Evolutionary conservation across 2,113 vertebrate species (phyloP).

Genomic region (Polypterus bichir): DNA sequence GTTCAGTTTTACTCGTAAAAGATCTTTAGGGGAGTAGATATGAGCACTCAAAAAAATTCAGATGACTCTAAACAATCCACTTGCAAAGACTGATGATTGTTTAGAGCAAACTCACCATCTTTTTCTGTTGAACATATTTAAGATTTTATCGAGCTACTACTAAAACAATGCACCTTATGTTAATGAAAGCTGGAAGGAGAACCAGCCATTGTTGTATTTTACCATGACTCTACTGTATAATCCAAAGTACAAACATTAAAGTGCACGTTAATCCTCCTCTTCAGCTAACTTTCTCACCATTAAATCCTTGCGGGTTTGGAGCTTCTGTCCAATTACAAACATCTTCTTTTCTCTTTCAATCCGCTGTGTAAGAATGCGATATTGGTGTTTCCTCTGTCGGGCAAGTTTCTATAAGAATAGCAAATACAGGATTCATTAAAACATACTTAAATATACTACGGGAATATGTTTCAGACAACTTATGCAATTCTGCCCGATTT

Average conservation of each 20-base stretch:
- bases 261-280: too few relatives aligned
- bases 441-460: too few relatives aligned
- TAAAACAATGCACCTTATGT: neutral
- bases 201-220: neutral
- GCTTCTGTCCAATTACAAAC: conserved; percentile 84
- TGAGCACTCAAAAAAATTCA: too few relatives aligned
- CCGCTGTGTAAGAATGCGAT: conserved; percentile 65
- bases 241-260: neutral
- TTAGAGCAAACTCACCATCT: too few relatives aligned
- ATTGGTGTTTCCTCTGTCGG: conserved; percentile 29
- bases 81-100: too few relatives aligned
- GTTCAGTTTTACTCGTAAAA: too few relatives aligned
- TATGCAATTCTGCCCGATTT: too few relatives aligned
- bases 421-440: neutral
- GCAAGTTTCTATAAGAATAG: conserved; percentile 53
- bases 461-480: too few relatives aligned
- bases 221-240: neutral
- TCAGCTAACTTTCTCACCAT: conserved; percentile 51
- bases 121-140: too few relatives aligned
- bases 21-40: too few relatives aligned
- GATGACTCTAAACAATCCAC: too few relatives aligned
- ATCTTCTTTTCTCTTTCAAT: conserved; percentile 84
- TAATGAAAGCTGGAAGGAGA: neutral
- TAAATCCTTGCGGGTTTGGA: conserved; percentile 86
- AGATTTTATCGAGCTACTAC: too few relatives aligned